phyloP scores from a whole-genome alignment of 2,113 vertebrate genomes.

The Eudorcas thomsonii region DNA sequence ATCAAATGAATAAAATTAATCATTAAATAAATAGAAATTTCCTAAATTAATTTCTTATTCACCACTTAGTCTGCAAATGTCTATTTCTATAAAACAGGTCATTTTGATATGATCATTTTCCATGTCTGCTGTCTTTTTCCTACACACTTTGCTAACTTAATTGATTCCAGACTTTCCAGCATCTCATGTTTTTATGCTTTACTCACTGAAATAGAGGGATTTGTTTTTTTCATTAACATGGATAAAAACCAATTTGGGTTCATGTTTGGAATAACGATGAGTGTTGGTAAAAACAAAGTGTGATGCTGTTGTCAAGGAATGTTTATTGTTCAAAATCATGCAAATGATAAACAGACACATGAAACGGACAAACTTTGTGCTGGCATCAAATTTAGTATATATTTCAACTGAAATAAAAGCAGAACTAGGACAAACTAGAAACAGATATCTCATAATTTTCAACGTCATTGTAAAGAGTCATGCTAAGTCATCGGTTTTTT shows the following conservation, averaged over 20 bases:
- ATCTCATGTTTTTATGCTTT: slow-evolving; percentile 31
- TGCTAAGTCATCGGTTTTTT: not conserved
- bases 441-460: not conserved
- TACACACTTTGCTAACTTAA: slow-evolving; percentile 34
- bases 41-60: slow-evolving; percentile 31
- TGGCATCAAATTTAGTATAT: not conserved
- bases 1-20: slow-evolving; percentile 28
- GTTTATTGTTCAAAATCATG: not conserved
- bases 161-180: slow-evolving; percentile 29
- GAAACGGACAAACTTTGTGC: not conserved
- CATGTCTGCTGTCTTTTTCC: slow-evolving; percentile 30
- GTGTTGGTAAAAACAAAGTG: not conserved
- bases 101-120: slow-evolving; percentile 18
- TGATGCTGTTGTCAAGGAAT: not conserved
- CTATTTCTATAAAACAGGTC: slow-evolving; percentile 24
- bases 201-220: not conserved
- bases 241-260: not conserved
- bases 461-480: not conserved
- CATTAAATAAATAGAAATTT: not conserved
- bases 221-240: slow-evolving; percentile 21
- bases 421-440: not conserved
- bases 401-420: slow-evolving; percentile 14
- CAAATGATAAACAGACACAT: not conserved
- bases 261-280: not conserved
- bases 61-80: not conserved